Evolutionary conservation across 2,888 invertebrate genomes (phyloP).

Genomic region (Hemaris fuciformis): DNA sequence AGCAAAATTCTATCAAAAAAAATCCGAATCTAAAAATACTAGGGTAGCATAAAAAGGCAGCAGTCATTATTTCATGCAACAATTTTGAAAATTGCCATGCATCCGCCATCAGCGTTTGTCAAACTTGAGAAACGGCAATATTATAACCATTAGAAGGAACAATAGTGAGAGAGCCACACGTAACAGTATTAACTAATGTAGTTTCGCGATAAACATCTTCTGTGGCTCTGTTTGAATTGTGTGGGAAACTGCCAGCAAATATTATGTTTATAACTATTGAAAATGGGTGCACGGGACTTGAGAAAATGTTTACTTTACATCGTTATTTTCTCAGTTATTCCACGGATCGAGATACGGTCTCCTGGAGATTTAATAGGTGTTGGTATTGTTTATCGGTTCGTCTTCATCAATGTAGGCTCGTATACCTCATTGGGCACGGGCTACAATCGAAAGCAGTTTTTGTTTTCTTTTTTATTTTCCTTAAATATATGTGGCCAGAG

Average conservation of each 20-base stretch:
- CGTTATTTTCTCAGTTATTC: no score
- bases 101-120: background rate
- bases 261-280: slow-evolving; percentile 1
- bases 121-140: background rate
- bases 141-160: background rate
- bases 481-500: no score
- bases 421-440: no score
- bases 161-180: background rate
- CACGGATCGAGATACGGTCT: no score
- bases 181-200: slow-evolving; percentile 8
- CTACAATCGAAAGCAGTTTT: no score
- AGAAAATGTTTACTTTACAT: background rate
- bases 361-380: no score
- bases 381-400: no score
- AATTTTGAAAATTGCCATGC: background rate
- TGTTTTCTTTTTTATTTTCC: no score
- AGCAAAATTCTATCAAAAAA: no score
- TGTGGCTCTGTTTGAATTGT: background rate
- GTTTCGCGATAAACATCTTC: slow-evolving; percentile 3
- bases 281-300: background rate
- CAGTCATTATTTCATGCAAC: background rate
- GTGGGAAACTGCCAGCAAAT: background rate
- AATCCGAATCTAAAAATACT: no score
- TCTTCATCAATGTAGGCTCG: no score
- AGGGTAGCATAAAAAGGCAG: background rate